Conservation (phyloP, 2,888 invertebrate species). For the Gerris lacustris region DNA sequence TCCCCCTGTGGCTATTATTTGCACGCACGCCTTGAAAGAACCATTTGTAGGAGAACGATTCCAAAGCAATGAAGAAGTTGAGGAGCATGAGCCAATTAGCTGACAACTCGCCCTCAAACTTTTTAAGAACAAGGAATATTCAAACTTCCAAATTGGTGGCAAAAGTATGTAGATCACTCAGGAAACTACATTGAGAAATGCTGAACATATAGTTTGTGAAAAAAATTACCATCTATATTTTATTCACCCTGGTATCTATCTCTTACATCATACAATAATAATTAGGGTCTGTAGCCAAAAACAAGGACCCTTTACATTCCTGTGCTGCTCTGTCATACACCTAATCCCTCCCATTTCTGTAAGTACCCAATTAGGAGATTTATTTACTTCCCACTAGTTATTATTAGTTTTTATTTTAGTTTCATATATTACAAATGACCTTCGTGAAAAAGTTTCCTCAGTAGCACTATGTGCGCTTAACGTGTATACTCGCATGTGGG, state of each 20-base stretch:
- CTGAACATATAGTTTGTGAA: background rate
- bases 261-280: too few relatives aligned
- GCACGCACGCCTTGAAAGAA: slow-evolving; percentile 9
- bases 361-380: too few relatives aligned
- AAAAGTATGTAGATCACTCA: slow-evolving; percentile 17
- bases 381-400: too few relatives aligned
- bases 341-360: too few relatives aligned
- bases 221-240: slow-evolving; percentile 1
- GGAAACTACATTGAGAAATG: background rate
- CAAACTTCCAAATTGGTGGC: slow-evolving; percentile 21
- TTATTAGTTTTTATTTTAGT: too few relatives aligned
- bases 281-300: too few relatives aligned
- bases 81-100: slow-evolving; percentile 26
- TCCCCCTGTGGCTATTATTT: background rate
- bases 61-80: slow-evolving; percentile 21
- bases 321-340: too few relatives aligned
- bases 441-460: too few relatives aligned
- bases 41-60: slow-evolving; percentile 21
- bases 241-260: background rate
- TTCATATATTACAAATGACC: too few relatives aligned
- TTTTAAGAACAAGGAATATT: slow-evolving; percentile 21
- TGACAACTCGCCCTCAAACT: slow-evolving; percentile 18
- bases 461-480: too few relatives aligned
- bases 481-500: too few relatives aligned
- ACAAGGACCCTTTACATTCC: too few relatives aligned